A percentile compares a stretch with the other conserved stretches of the same genome.
These are phyloP conservation scores for Pelobates fuscus DNA, from an alignment of 2,113 vertebrate genomes.

Conservation along the genomic window DNA sequence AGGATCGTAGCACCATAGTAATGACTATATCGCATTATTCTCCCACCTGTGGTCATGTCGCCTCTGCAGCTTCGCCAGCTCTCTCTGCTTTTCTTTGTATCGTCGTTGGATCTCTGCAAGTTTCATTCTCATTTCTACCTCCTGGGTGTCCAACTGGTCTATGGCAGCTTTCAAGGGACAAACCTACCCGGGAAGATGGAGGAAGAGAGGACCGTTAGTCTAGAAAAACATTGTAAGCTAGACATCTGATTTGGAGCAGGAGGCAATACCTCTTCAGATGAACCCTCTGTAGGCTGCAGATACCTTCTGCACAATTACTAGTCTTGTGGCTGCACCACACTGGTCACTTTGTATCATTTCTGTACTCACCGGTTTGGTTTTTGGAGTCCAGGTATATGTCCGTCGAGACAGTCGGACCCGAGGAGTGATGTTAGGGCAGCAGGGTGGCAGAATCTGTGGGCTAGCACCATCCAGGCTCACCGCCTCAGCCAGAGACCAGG, in stretches of 20 bases:
- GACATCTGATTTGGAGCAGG: too few species aligned
- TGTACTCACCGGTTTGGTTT: slow-evolving; percentile 85
- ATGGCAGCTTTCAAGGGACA: slow-evolving; percentile 88
- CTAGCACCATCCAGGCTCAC: slow-evolving; percentile 70
- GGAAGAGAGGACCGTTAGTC: not conserved
- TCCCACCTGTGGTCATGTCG: slow-evolving; percentile 87
- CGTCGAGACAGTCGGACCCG: slow-evolving; percentile 80
- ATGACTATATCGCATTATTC: not conserved
- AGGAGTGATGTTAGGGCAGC: slow-evolving; percentile 62
- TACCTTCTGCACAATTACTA: too few species aligned
- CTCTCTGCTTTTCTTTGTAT: slow-evolving; percentile 95
- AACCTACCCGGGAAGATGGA: slow-evolving; percentile 70
- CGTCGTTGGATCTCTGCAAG: slow-evolving; percentile 88
- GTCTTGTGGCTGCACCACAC: too few species aligned
- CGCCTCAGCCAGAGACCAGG: slow-evolving; percentile 79
- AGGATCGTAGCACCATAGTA: too few species aligned
- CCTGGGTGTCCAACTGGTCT: slow-evolving; percentile 87
- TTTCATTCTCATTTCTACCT: slow-evolving; percentile 88
- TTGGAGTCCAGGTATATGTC: slow-evolving; percentile 91
- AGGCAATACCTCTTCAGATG: too few species aligned
- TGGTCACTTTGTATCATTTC: too few species aligned
- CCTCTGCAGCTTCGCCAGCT: slow-evolving; percentile 88
- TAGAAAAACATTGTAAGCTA: too few species aligned
- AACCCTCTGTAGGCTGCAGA: too few species aligned
- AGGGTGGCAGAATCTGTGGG: slow-evolving; percentile 38